phyloP scores from a whole-genome alignment of 2,888 invertebrate species.

The Eilema sororculum region DNA sequence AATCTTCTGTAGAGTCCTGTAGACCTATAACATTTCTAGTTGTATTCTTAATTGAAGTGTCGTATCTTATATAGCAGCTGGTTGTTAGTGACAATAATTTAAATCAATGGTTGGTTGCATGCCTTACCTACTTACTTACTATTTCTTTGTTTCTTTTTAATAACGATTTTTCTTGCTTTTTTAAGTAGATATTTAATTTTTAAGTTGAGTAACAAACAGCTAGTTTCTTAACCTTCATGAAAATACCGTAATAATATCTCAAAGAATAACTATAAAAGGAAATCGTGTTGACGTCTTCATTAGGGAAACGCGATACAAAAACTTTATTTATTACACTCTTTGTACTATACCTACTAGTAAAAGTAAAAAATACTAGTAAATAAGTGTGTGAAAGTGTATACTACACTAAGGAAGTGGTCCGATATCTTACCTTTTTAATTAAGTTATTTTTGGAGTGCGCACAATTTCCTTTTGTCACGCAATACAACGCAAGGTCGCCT shows the following conservation, averaged over 20 bases:
- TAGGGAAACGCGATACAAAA: constrained; percentile 31
- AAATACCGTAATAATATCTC: neutral
- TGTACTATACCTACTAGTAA: constrained; percentile 22
- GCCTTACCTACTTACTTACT: too few relatives aligned
- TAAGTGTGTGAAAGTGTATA: constrained; percentile 48
- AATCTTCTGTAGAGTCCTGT: too few relatives aligned
- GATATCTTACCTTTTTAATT: constrained; percentile 67
- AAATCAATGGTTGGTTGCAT: too few relatives aligned
- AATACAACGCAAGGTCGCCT: constrained; percentile 73
- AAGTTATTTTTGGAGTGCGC: constrained; percentile 57
- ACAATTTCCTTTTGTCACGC: constrained; percentile 70
- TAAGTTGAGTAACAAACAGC: neutral
- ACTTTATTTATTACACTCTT: constrained; percentile 41
- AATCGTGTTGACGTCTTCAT: constrained; percentile 25
- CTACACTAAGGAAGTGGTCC: constrained; percentile 47
- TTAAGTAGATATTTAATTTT: neutral
- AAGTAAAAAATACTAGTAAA: constrained; percentile 45
- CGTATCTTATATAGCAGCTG: too few relatives aligned
- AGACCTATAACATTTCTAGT: too few relatives aligned
- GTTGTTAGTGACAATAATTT: too few relatives aligned
- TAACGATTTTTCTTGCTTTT: too few relatives aligned
- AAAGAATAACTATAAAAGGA: constrained; percentile 30
- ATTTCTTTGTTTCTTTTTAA: too few relatives aligned
- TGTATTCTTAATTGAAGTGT: too few relatives aligned
- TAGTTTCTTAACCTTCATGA: neutral